Conservation (phyloP, 2,888 invertebrate genomes). For the Cheilosia impressa region DNA sequence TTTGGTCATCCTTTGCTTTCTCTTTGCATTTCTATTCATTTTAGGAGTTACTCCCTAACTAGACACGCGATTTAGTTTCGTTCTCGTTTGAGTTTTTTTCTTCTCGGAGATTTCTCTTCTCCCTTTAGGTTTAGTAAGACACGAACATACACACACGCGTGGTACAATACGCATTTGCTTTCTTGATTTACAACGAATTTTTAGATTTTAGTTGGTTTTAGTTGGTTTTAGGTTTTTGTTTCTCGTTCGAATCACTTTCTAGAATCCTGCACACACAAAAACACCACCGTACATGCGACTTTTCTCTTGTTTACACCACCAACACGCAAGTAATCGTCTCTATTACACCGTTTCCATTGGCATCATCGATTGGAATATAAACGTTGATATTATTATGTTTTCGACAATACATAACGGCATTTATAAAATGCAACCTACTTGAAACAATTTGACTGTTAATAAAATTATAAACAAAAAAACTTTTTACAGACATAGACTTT, state of each 20-base stretch:
- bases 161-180: slow-evolving; percentile 46
- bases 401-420: slow-evolving; percentile 58
- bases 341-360: slow-evolving; percentile 12
- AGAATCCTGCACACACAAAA: slow-evolving; percentile 35
- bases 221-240: slow-evolving; percentile 54
- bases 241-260: slow-evolving; percentile 38
- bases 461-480: slow-evolving; percentile 41
- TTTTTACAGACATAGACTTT: slow-evolving; percentile 31
- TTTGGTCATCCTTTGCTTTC: slow-evolving; percentile 12
- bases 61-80: slow-evolving; percentile 7
- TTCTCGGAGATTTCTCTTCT: slow-evolving; percentile 19
- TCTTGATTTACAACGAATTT: slow-evolving; percentile 65
- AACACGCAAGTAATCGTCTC: background rate
- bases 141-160: slow-evolving; percentile 24
- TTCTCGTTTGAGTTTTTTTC: slow-evolving; percentile 11
- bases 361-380: slow-evolving; percentile 35
- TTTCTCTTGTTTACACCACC: background rate
- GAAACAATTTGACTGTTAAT: slow-evolving; percentile 58
- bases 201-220: slow-evolving; percentile 52
- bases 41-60: slow-evolving; percentile 1
- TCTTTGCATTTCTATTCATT: slow-evolving; percentile 58
- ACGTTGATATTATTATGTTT: slow-evolving; percentile 33
- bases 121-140: slow-evolving; percentile 35
- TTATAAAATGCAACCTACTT: slow-evolving; percentile 36
- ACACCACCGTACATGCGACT: slow-evolving; percentile 3